These are phyloP conservation scores for Cyclopterus lumpus DNA, from an alignment of 2,797 vertebrate species.

Conservation along the genomic window DNA sequence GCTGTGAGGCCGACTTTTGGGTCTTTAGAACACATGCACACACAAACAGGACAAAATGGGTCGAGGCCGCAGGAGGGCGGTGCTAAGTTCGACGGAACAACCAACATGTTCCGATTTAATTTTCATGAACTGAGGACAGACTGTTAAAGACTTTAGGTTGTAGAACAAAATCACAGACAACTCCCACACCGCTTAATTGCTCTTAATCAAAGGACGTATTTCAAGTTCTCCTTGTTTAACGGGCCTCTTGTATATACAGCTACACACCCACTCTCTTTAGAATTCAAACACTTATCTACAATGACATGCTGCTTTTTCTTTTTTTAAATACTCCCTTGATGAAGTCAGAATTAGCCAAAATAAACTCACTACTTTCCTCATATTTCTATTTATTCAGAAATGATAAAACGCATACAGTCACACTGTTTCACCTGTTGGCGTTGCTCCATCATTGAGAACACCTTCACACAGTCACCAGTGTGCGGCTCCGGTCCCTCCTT, in stretches of 20 bases:
- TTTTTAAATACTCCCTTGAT: not conserved
- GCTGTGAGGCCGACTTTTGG: not conserved
- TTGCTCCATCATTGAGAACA: conserved; percentile 38
- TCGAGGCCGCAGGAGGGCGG: no score
- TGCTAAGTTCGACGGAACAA: not conserved
- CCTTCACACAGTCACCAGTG: conserved; percentile 52
- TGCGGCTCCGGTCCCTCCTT: conserved; percentile 63
- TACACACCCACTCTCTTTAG: conserved; percentile 21
- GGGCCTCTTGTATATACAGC: not conserved
- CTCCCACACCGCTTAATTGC: not conserved
- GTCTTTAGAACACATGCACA: not conserved
- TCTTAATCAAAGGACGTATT: conserved; percentile 38
- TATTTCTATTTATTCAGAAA: not conserved
- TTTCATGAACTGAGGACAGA: not conserved
- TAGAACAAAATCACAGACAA: no score
- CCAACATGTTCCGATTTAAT: not conserved
- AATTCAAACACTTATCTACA: not conserved
- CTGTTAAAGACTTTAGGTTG: not conserved
- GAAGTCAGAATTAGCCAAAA: not conserved
- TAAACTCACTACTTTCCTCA: not conserved
- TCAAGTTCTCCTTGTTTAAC: conserved; percentile 72
- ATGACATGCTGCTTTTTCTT: no score
- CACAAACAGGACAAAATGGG: no score
- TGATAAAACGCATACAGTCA: not conserved
- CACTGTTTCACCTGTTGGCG: conserved; percentile 1